These are phyloP conservation scores for Mus musculus DNA, from an alignment of 2,113 vertebrate genomes.

Conservation along the genomic window GRCm39 chr3:103921501-103922000, in stretches of 20 bases:
- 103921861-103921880: constrained; percentile 60
- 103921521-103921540: not conserved
- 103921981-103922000: constrained; percentile 84
- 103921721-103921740: not conserved
- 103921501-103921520: constrained; percentile 6
- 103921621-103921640: not conserved
- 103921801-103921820: constrained; percentile 50
- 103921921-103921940: constrained; percentile 55
- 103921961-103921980: constrained; percentile 70
- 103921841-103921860: constrained; percentile 50
- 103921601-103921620: not conserved
- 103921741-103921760: not conserved
- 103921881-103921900: constrained; percentile 82
- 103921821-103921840: constrained; percentile 48
- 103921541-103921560: constrained; percentile 2
- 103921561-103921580: not conserved
- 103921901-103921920: constrained; percentile 71
- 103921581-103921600: not conserved
- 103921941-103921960: constrained; percentile 28
- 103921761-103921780: not conserved
- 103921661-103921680: constrained; percentile 21
- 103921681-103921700: constrained; percentile 6
- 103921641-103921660: not conserved
- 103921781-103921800: constrained; percentile 25
- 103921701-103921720: not conserved